Evolutionary conservation across 2,113 vertebrate genomes (phyloP), one percentile per base, ranked within the genome.

Genomic region (Salvelinus namaycush): DNA sequence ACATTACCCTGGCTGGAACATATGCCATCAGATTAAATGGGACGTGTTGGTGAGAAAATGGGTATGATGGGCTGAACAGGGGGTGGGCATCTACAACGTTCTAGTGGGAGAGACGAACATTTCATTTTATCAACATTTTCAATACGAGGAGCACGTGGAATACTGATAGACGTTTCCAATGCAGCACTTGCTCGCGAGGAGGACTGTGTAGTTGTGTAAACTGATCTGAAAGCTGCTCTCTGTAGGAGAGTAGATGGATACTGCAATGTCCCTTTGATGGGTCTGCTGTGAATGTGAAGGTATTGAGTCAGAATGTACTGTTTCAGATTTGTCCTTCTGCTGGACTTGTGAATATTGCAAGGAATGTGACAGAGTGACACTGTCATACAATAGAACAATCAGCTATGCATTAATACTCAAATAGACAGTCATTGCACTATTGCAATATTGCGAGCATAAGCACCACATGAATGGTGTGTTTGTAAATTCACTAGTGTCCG

Each of bases 111-210:
- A 82, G 84, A 89, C 87, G 76, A 87, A 88, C 89, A 87, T 85
- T 77, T 85, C 70, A 85, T 86, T 88, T 87, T 89, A 83, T 89
- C 83, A 74, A 76, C 78, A 31, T 87, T 83, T 84, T 71, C 74
- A 79, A 78, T 81, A 83, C 76, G 84, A 80, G 72, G 66, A 83
- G 70, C 68, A 74, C 64, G 70, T 74, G 73, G 83, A 89, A 91
- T 87, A 77, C 82, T 81, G 80, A 87, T 83, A 79, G 72, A 51
- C 67, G 64, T 78, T 80, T 71, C 72, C 80, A 76, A 70, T 81
- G 79, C 78, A 27, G 69, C 34, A 34, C 51, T 18, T 26, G 65
- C 5, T 67, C 26, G 2, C 31, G 65, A 14, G 22, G n/a, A 31
- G 57, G 20, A 76, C 59, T 22, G 59, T 62, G n/a, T 77, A 71